phyloP scores from a whole-genome alignment of 2,797 vertebrate species.

The Enteromius mattozi region DNA sequence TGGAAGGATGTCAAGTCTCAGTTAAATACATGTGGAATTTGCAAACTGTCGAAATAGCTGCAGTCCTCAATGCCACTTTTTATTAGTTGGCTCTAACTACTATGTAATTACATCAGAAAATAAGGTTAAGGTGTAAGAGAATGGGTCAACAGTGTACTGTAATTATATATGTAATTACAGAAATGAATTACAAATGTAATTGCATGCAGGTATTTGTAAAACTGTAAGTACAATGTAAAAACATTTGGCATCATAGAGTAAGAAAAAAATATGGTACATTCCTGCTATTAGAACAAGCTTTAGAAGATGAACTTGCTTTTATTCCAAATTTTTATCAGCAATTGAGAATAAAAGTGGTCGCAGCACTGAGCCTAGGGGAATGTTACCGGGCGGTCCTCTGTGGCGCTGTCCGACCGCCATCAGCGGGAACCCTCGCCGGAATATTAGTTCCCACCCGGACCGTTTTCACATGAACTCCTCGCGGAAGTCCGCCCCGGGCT shows the following conservation, averaged over 20 bases:
- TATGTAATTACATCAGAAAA: background rate
- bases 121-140: background rate
- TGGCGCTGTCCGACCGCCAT: no score
- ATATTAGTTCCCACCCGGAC: no score
- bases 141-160: background rate
- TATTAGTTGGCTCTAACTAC: background rate
- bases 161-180: background rate
- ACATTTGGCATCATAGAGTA: background rate
- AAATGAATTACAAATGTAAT: background rate
- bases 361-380: conserved; percentile 5
- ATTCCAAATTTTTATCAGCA: background rate
- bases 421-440: no score
- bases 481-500: no score
- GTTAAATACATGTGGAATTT: background rate
- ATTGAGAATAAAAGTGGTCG: background rate
- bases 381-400: no score
- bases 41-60: background rate
- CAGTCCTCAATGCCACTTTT: background rate
- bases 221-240: background rate
- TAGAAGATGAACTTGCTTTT: background rate
- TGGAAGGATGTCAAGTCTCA: background rate
- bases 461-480: no score
- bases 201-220: background rate
- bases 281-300: background rate
- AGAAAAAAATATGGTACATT: background rate